Conservation (phyloP, 2,113 vertebrate species). For the Myanophis thanlyinensis region DNA sequence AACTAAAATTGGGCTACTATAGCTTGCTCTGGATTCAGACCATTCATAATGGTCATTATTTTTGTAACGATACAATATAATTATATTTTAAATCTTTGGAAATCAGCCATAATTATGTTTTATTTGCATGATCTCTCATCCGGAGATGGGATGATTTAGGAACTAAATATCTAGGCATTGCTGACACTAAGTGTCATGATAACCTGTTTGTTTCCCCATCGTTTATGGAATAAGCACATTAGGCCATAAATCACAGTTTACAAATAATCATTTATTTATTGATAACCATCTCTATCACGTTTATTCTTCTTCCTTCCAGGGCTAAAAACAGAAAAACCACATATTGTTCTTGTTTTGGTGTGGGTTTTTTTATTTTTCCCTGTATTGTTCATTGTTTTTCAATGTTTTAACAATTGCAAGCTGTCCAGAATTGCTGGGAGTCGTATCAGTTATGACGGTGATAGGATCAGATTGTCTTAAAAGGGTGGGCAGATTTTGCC, state of each 20-base stretch:
- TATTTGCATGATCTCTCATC: neutral
- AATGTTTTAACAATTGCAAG: neutral
- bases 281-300: neutral
- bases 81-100: neutral
- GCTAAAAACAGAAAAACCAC: neutral
- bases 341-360: neutral
- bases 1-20: neutral
- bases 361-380: neutral
- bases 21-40: neutral
- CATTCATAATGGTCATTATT: neutral
- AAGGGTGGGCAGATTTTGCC: neutral
- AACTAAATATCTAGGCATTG: neutral
- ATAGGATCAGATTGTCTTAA: neutral
- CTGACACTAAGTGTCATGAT: neutral
- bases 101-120: neutral
- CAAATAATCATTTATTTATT: neutral
- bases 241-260: neutral
- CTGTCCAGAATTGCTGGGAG: neutral
- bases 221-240: neutral
- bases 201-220: neutral
- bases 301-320: neutral
- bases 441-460: neutral
- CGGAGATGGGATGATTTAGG: neutral
- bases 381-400: neutral
- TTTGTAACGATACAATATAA: neutral